Evolutionary conservation across 1,140 invertebrate genomes (phyloP).

Genomic region (Calliopsis andreniformis): DNA sequence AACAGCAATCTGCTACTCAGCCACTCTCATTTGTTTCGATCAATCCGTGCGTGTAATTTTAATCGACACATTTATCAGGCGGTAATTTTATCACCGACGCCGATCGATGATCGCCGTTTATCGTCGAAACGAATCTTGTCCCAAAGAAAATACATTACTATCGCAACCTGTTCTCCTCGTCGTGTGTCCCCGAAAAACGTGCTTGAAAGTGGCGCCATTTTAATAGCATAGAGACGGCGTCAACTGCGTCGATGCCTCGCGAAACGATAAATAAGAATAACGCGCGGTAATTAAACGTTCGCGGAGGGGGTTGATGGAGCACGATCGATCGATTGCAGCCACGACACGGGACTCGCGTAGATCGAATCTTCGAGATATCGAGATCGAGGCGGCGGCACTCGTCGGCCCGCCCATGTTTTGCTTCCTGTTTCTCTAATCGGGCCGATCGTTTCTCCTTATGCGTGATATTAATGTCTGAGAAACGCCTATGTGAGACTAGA

Average conservation of each 20-base stretch:
- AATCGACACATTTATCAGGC: not conserved
- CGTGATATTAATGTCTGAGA: constrained; percentile 32
- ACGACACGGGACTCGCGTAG: constrained; percentile 17
- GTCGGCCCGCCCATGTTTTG: constrained; percentile 42
- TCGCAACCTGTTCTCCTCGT: not conserved
- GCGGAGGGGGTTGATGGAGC: constrained; percentile 29
- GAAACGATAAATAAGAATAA: constrained; percentile 65
- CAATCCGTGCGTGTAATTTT: not conserved
- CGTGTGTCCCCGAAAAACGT: not conserved
- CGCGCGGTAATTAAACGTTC: constrained; percentile 66
- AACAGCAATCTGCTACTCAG: too few species aligned
- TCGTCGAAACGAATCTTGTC: not conserved
- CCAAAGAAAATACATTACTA: not conserved
- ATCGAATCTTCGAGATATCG: constrained; percentile 60
- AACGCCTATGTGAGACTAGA: not conserved
- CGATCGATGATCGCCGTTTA: not conserved
- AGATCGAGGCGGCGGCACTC: constrained; percentile 36
- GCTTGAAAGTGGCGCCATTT: not conserved
- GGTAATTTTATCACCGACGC: not conserved
- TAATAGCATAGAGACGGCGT: constrained; percentile 13
- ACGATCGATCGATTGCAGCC: constrained; percentile 55
- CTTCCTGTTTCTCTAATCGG: constrained; percentile 65
- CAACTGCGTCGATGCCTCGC: constrained; percentile 17
- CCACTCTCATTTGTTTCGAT: too few species aligned
- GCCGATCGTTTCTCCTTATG: constrained; percentile 44